Base-by-base conservation (phyloP, 2,888 invertebrate species). In the Venustoraphidia nigricollis region DNA sequence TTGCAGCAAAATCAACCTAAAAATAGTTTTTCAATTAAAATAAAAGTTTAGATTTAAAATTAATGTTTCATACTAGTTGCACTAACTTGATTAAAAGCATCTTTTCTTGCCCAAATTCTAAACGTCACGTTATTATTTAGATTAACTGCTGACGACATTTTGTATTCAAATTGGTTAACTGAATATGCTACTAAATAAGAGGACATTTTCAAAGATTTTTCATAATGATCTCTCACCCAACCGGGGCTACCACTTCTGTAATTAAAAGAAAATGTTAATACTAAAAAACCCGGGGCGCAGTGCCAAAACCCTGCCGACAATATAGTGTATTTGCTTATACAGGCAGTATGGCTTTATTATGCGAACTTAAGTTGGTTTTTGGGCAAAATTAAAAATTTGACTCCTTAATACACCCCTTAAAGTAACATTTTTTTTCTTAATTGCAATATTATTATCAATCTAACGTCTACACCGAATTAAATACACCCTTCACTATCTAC, bases 121-220 rank as follows among this genome's bases (percentile, higher is more conserved):
- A 86, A 85, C 1, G 65, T 64, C 2, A 71, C 69, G 47, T 67
- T 67, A 53, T 65, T 67, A 17, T 62, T 55, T 0, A 52, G 49
- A 34, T 10, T 34, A 35, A 14, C 34, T 2, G 11, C 10, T 6
- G 46, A 14, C 5, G 78, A 73, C 46, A 73, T 72, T 47, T 72
- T 71, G 59, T 70, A 70, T 0, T 69, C 65, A 59, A 89, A 88
- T 59, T 85, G 83, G 42, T 84, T 84, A 1, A 90, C 72, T 10
- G 85, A 75, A 61, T 79, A 86, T 0, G 94, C 95, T 0, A 95
- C 81, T 42, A 95, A 67, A 62, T 96, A 96, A 0, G 94, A 93
- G 1, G 92, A 91, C 94, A 96, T 95, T 2, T 81, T 82, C 0
- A 88, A 81, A 0, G 88, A 83, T 51, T 76, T 75, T 53, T 79